Evolutionary conservation across 2,888 invertebrate genomes (phyloP), one percentile per base, ranked within the genome.

Genomic region (Athalia circularis): DNA sequence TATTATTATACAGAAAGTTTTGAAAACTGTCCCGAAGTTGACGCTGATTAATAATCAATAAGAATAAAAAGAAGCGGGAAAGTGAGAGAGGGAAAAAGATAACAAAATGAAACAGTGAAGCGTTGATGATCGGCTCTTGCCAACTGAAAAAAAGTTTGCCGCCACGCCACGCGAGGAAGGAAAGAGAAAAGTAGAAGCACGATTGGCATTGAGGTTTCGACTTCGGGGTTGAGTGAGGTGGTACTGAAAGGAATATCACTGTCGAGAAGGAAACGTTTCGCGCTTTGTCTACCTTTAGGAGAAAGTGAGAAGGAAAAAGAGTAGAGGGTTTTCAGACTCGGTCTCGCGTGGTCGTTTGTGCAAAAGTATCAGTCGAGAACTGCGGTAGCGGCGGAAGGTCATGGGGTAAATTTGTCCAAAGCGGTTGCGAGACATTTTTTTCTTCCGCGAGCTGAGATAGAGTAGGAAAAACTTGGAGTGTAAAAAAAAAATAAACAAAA

Each of bases 31-130:
- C 29, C 13, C 43, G 59, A 72, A n/a, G 57, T 47, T 72, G 57
- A 72, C 52, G 72, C 52, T 72, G 72, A 72, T 72, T 72, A 59
- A 57, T 59, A 72, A 72, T 72, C 57, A 59, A 72, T 72, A 9
- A 13, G 9, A 29, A 29, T 29, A 29, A 29, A 29, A 29, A 29
- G 29, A 2, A 29, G 29, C 29, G 29, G 29, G 29, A 29, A 2
- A 29, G 54, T 8, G 8, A 54, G 54, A n/a, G 54, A 54, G n/a
- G 4, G 54, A 54, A n/a, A n/a, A 54, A 29, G 2, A 29, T 29
- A 29, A 29, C 2, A 29, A 29, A 29, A 29, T 29, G 29, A 29
- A 29, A 29, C 29, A 29, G 29, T 29, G 29, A 29, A 29, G 29
- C 29, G 29, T 29, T 29, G 29, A 29, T 29, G 29, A 29, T 54